phyloP scores from a whole-genome alignment of 2,888 invertebrate genomes.

The Trisateles emortualis region DNA sequence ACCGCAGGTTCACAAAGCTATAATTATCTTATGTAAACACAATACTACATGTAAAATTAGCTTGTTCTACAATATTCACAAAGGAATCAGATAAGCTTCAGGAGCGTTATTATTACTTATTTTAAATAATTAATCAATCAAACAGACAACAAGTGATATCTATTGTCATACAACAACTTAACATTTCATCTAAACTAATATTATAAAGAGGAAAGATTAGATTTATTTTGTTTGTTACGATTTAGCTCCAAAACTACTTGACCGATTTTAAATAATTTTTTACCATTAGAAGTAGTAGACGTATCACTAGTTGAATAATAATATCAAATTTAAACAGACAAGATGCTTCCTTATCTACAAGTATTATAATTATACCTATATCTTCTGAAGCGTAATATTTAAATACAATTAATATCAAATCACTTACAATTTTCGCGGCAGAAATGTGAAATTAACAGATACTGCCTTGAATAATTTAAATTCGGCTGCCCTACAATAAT shows the following conservation, averaged over 20 bases:
- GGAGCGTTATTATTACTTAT: neutral
- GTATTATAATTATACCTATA: neutral
- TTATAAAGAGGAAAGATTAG: too few species aligned
- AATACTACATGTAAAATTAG: neutral
- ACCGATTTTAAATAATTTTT: too few species aligned
- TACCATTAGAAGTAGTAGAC: too few species aligned
- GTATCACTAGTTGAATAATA: too few species aligned
- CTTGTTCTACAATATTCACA: neutral
- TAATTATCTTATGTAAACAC: too few species aligned
- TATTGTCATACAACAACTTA: neutral
- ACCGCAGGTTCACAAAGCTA: too few species aligned
- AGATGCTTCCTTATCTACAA: neutral
- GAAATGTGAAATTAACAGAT: slow-evolving; percentile 14
- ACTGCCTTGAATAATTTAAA: slow-evolving; percentile 26
- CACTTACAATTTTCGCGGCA: slow-evolving; percentile 2
- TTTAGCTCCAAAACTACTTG: too few species aligned
- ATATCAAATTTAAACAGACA: neutral
- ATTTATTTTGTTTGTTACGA: too few species aligned
- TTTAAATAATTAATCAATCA: neutral
- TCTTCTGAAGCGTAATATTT: neutral
- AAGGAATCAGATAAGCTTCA: neutral
- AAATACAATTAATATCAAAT: slow-evolving; percentile 7
- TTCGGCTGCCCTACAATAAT: slow-evolving; percentile 26
- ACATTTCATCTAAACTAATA: neutral
- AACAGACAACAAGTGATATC: neutral